A percentile compares a stretch with the other conserved stretches of the same genome.
These are phyloP conservation scores for Egretta garzetta DNA, from an alignment of 2,113 vertebrate genomes.

Conservation along the genomic window DNA sequence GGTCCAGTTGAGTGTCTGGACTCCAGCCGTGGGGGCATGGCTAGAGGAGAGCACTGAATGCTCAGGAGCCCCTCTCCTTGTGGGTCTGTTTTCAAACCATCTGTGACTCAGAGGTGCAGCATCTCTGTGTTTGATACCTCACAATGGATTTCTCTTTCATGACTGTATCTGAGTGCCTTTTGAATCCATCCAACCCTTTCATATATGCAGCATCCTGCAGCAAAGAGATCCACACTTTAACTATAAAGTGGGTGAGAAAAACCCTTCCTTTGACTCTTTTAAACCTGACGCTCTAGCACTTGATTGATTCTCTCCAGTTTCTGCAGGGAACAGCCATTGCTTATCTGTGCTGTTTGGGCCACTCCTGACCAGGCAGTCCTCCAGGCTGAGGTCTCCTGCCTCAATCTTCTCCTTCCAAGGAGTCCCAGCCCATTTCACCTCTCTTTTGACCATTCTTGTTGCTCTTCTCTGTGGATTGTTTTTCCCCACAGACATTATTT, in stretches of 20 bases:
- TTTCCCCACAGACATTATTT: not conserved
- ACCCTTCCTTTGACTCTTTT: not conserved
- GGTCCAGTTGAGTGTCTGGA: not conserved
- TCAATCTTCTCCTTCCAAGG: not conserved
- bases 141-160: not conserved
- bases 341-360: rapidly evolving
- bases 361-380: not conserved
- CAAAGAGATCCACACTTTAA: not conserved
- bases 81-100: not conserved
- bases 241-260: not conserved
- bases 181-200: not conserved
- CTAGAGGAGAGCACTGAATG: not conserved
- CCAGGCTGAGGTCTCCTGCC: not conserved
- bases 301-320: not conserved
- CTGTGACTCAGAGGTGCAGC: not conserved
- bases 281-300: not conserved
- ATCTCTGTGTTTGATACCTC: not conserved
- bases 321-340: not conserved
- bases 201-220: not conserved
- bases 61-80: not conserved
- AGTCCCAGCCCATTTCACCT: not conserved
- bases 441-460: not conserved
- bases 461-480: not conserved
- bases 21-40: rapidly evolving
- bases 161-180: not conserved